Base-by-base conservation (phyloP, 2,888 invertebrate species). In the Andrena fulva region DNA sequence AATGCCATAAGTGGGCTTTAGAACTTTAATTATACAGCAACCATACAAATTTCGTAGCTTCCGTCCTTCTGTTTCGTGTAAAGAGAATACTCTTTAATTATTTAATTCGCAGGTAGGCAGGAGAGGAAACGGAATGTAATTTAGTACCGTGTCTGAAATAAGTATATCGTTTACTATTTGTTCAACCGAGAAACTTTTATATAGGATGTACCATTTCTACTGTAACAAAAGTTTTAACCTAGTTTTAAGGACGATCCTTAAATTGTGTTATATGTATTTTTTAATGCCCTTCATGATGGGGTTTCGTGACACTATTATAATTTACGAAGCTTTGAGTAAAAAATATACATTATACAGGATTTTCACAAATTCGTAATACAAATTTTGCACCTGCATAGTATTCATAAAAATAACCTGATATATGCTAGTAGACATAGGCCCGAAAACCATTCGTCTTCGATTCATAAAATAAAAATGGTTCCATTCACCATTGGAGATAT, bases 21-120 rank as follows among this genome's bases (percentile, higher is more conserved):
- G 56, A 64, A 64, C 33, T 31, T 56, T 77, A 70, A 77, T 77
- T 77, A 77, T 31, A 27, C 56, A 16, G 56, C 35, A 54, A 24
- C 31, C 70, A 24, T 54, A 56, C 56, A 63, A 77, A 70, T 77
- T 56, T 33, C 29, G 20, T 62, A 16, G 48, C 33, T 16, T 42
- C 10, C 24, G 16, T 48, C 31, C 33, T 48, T 64, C 64, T 70
- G 63, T 70, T 77, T 70, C 64, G 48, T 56, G 24, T 33, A 31
- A 42, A 42, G 31, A 42, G 62, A 69, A 42, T 54, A 77, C 64
- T 56, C 70, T 77, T 54, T 56, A 77, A 70, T 77, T 77, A 76
- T 71, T 67, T 67, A 56, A 74, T 62, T 63, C 54, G 70, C 76
- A n/a, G 16, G n/a, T 35, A n/a, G 52, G 20, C 54, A 71, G 48